Evolutionary conservation across 2,797 vertebrate species (phyloP), one percentile per base, ranked within the genome.

Genomic region (Anomalospiza imberbis): DNA sequence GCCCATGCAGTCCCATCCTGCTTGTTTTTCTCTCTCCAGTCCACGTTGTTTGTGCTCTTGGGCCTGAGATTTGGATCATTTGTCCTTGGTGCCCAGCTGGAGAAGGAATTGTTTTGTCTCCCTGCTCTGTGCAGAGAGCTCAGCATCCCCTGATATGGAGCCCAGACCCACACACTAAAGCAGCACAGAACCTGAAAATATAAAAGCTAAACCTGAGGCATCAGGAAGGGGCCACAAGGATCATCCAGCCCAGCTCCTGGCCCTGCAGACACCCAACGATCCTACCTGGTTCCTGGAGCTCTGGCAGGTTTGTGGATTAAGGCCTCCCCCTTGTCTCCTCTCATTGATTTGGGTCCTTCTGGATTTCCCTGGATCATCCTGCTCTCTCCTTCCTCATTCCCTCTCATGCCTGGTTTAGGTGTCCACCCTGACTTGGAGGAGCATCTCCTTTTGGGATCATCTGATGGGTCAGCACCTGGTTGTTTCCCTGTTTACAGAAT

Each of bases 261-360:
- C 17, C 22, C 28, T 82, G 48, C 79, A n/a, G 18, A 21, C 45
- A 21, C 32, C 32, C 38, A 26, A 3, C 26, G 53, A 21, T 21
- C 22, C 67, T 47, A 7, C 18, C 22, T 6, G 26, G 2, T 13
- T 36, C 26, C 54, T 25, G 25, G 47, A 19, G 20, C 50, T 63
- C 58, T 13, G 38, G 38, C 16, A 63, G 34, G 50, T 36, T 82
- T 63, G 53, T 4, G 45, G 16, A 19, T 54, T 42, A 1, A 47
- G 42, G 11, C 20, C 4, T 31, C 9, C 10, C 14, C 20, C 6
- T 1, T 0, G 17, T 18, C 17, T 74, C 21, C 16, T 45, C 4
- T 29, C 19, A 2, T 2, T 25, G 51, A 17, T 61, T 36, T 57
- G 32, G 16, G 8, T 71, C n/a, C 32, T 51, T 17, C 18, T 29